phyloP scores from a whole-genome alignment of 2,113 vertebrate genomes.

The Progne subis region DNA sequence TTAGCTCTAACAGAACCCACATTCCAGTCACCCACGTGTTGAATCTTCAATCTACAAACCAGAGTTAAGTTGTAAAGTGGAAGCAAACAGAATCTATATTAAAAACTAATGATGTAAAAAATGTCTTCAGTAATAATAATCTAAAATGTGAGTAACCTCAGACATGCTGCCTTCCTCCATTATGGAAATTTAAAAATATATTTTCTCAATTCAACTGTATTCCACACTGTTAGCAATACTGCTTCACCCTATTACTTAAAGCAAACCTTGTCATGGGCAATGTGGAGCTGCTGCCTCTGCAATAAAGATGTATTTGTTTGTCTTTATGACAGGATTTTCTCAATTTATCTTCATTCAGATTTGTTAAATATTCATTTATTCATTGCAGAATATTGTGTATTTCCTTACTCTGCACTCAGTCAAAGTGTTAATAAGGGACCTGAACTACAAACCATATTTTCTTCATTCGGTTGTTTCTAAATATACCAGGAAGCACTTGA shows the following conservation, averaged over 20 bases:
- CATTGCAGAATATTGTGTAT: slow-evolving; percentile 9
- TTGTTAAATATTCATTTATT: slow-evolving; percentile 66
- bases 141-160: slow-evolving; percentile 50
- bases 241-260: slow-evolving; percentile 31
- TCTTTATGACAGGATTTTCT: slow-evolving; percentile 27
- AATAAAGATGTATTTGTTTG: slow-evolving; percentile 63
- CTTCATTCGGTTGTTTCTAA: not conserved
- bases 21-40: not conserved
- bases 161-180: slow-evolving; percentile 51
- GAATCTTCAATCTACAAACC: not conserved
- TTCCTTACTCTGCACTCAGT: slow-evolving; percentile 28
- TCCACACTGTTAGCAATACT: slow-evolving; percentile 13
- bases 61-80: not conserved
- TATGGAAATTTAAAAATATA: slow-evolving; percentile 43
- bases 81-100: slow-evolving; percentile 40
- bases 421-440: slow-evolving; percentile 24
- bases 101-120: slow-evolving; percentile 68
- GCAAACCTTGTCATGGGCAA: slow-evolving; percentile 22
- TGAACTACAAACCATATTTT: not conserved
- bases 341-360: slow-evolving; percentile 66
- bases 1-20: not conserved
- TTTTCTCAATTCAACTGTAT: slow-evolving; percentile 37
- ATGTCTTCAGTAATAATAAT: slow-evolving; percentile 55
- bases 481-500: not conserved
- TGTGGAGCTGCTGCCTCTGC: not conserved